Evolutionary conservation across 2,888 invertebrate species (phyloP).

Genomic region (Agriopis leucophaearia): DNA sequence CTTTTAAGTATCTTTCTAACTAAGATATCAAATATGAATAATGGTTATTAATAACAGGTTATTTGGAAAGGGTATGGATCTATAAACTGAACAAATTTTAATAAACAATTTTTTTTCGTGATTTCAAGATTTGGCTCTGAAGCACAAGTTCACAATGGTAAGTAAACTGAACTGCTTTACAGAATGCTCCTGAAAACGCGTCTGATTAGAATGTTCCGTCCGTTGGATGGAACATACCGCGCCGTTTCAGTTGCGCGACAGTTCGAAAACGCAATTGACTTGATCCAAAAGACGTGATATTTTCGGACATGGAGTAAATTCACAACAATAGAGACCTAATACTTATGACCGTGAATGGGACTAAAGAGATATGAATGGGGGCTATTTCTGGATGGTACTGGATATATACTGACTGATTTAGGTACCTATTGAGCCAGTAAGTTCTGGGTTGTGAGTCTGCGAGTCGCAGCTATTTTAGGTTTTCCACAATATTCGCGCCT

Average conservation of each 20-base stretch:
- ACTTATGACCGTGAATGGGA: not conserved
- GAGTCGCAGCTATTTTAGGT: too few relatives aligned
- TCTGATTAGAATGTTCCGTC: too few relatives aligned
- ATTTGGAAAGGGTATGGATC: too few relatives aligned
- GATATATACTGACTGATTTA: not conserved
- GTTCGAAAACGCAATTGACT: not conserved
- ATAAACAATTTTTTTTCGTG: too few relatives aligned
- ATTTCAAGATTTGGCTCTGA: not conserved
- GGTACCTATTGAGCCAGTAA: too few relatives aligned
- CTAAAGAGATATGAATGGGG: not conserved
- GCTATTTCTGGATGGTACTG: conserved; percentile 6
- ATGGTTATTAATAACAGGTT: too few relatives aligned
- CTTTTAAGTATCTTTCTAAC: too few relatives aligned
- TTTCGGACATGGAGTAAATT: not conserved
- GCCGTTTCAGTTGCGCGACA: conserved; percentile 2
- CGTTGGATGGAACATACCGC: not conserved
- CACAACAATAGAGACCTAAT: not conserved
- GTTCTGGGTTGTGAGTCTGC: too few relatives aligned
- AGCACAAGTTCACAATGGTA: not conserved
- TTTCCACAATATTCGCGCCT: too few relatives aligned
- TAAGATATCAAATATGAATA: too few relatives aligned
- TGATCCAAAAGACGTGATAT: conserved; percentile 2
- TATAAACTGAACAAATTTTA: too few relatives aligned
- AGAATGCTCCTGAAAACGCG: not conserved
- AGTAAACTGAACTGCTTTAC: not conserved